Evolutionary conservation across 2,888 invertebrate species (phyloP).

Genomic region (Lumbricus terrestris): DNA sequence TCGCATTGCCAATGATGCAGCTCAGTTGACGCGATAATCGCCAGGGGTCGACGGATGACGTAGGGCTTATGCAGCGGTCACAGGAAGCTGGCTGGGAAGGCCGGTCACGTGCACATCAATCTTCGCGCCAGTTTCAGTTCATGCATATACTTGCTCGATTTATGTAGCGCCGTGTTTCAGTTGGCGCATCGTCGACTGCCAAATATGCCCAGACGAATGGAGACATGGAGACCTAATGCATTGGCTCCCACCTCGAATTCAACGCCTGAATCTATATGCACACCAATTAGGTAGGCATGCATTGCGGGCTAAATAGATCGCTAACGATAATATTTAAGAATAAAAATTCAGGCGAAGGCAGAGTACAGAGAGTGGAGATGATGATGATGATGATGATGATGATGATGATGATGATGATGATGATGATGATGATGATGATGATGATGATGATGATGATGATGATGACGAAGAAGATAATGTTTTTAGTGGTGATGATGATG

Average conservation of each 20-base stretch:
- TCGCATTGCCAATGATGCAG: conserved; percentile 7
- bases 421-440: too few relatives aligned
- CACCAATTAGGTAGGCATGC: not conserved
- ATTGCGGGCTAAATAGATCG: too few relatives aligned
- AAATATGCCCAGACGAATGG: not conserved
- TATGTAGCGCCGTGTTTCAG: not conserved
- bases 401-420: too few relatives aligned
- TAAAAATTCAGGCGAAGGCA: not conserved
- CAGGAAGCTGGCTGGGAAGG: not conserved
- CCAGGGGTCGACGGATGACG: conserved; percentile 6
- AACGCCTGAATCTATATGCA: not conserved
- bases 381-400: too few relatives aligned
- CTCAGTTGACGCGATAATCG: conserved; percentile 11
- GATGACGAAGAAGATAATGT: too few relatives aligned
- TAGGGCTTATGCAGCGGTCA: not conserved
- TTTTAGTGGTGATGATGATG: too few relatives aligned
- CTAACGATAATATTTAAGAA: too few relatives aligned
- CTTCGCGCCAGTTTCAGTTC: conserved; percentile 1
- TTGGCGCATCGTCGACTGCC: not conserved
- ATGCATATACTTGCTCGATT: conserved; percentile 4
- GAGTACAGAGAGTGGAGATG: not conserved
- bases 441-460: too few relatives aligned
- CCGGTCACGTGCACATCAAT: not conserved
- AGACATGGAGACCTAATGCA: not conserved
- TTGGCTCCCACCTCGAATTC: not conserved